Evolutionary conservation across 1,140 invertebrate genomes (phyloP), one percentile per base, ranked within the genome.

Genomic region (Tetramorium simillimum): DNA sequence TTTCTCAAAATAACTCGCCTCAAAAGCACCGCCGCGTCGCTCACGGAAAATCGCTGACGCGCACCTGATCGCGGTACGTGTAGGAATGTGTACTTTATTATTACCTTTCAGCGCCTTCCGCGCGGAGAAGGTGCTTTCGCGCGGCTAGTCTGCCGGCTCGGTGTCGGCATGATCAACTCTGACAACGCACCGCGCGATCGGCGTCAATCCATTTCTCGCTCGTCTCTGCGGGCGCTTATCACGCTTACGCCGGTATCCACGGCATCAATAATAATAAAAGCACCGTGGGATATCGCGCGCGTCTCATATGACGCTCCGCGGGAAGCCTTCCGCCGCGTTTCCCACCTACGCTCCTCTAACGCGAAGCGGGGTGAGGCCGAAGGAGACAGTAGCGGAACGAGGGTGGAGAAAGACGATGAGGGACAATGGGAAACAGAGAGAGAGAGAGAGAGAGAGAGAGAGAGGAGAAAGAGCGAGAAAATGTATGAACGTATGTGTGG

Each of bases 261-360:
- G 69, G 70, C 80, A 73, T 85, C 86, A 69, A 85, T 75, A 87
- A 85, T 69, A 69, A 73, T 65, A 73, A 87, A 85, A 87, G 78
- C 85, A 46, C 62, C 46, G 65, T 82, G 69, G 81, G 53, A 87
- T 75, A 85, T 73, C 81, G 81, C 62, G 85, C 77, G 69, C 80
- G 80, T 84, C 80, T 84, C 69, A 43, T 75, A 75, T 75, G 86
- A 87, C 62, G 86, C 82, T 76, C 70, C 81, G 28, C 86, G 86
- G 86, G 81, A 85, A 85, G 86, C 86, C 72, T 85, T 76, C 86
- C 70, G 86, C 81, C 80, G 56, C 56, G 78, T 49, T 84, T 86
- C 65, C 86, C 86, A 84, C 86, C 78, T 84, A 69, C 86, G 80
- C 49, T 18, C 24, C 28, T 16, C 12, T 6, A 43, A 67, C 58